Conservation (phyloP, 2,797 vertebrate genomes). For the Paguma larvata region DNA sequence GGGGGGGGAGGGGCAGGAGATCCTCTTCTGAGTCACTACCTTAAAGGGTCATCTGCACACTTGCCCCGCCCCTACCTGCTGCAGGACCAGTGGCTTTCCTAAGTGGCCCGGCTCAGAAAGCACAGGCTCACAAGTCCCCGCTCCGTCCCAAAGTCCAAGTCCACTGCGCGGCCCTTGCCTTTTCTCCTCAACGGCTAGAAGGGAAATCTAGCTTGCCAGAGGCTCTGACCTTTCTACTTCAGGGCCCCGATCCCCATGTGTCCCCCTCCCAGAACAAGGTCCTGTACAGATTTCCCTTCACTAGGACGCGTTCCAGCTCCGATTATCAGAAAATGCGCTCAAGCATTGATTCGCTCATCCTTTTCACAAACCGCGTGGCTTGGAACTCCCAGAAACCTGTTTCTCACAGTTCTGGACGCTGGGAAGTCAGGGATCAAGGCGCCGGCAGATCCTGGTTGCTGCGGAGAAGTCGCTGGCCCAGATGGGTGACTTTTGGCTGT, state of each 20-base stretch:
- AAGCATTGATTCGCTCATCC: not conserved
- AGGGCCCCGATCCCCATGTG: not conserved
- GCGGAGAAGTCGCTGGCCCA: not conserved
- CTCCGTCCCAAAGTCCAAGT: not conserved
- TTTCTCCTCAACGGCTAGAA: no score
- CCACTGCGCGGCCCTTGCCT: no score
- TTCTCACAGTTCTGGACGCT: not conserved
- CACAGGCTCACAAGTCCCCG: not conserved
- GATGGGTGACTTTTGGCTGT: not conserved
- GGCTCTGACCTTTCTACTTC: not conserved
- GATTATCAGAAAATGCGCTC: not conserved
- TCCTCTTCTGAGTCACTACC: not conserved
- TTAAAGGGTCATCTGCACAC: not conserved
- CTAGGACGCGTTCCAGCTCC: not conserved
- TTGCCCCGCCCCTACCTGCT: accelerated
- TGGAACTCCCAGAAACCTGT: not conserved
- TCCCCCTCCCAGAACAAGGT: no score
- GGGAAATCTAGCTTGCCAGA: not conserved
- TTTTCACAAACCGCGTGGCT: no score
- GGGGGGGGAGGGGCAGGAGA: no score
- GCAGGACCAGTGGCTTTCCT: no score
- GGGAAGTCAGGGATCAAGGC: not conserved
- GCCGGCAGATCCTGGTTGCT: not conserved
- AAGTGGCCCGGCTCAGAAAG: not conserved
- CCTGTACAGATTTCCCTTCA: not conserved